Evolutionary conservation across 2,113 vertebrate species (phyloP), one percentile per base, ranked within the genome.

Genomic region (Pygoscelis adeliae): DNA sequence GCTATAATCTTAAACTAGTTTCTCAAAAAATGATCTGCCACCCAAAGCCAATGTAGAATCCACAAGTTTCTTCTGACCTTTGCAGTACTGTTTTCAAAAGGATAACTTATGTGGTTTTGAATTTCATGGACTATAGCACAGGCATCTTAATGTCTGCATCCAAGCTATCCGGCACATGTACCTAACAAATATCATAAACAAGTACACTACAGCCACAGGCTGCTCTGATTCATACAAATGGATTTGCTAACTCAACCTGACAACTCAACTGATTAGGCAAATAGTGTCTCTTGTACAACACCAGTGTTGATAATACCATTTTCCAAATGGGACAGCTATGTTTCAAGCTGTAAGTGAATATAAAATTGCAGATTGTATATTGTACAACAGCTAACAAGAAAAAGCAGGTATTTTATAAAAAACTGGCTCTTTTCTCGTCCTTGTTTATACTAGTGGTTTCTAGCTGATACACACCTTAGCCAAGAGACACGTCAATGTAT

Each of bases 201-300:
- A 73, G 59, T 15, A 47, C 34, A 82, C 15, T 42, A 59, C 27
- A 59, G 34, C 40, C 16, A 42, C 42, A 83, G n/a, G 55, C 50
- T 61, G 58, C 61, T 74, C 34, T 89, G 76, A 74, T 90, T 95
- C n/a, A 42, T 90, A 84, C 70, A 94, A 92, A 89, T 87, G 61
- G 70, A 32, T 87, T 94, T 91, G 26, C 70, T 96, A 96, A 97
- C 36, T 87, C 61, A 94, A 73, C 34, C 53, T 70, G 94, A 90
- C 83, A 96, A 58, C 77, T 84, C 83, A 58, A 23, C 32, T 92
- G 96, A 97, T 96, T 92, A 90, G 42, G 81, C 40, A 94, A 92
- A 93, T 80, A 44, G 90, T 91, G 46, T 73, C 27, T 69, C 52
- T 85, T 73, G 85, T 70, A 73, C 66, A 95, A 90, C 78, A 61